A percentile compares a stretch with the other conserved stretches of the same genome.
Conservation (phyloP, 2,113 vertebrate species). For the Urocynchramus pylzowi region DNA sequence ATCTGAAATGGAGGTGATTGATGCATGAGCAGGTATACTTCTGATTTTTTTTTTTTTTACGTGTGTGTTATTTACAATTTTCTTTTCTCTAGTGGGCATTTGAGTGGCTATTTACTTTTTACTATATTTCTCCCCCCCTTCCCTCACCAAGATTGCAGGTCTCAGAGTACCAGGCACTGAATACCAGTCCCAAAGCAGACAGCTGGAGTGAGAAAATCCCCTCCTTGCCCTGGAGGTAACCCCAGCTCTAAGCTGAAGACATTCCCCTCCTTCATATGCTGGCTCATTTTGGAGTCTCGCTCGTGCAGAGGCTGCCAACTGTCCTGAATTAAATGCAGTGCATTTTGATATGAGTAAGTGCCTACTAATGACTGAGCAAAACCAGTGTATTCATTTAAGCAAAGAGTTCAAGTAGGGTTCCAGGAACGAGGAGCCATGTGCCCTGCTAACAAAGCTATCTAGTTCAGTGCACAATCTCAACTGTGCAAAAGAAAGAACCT, state of each 20-base stretch:
- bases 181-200: conserved; percentile 18
- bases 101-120: not conserved
- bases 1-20: not conserved
- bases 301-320: conserved; percentile 66
- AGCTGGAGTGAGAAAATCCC: not conserved
- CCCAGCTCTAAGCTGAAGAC: conserved; percentile 18
- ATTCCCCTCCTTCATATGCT: conserved; percentile 4
- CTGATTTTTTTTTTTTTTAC: not conserved
- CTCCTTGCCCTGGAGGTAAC: conserved; percentile 15
- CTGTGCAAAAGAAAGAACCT: conserved; percentile 22
- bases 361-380: conserved; percentile 60
- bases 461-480: conserved; percentile 25
- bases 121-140: rapidly evolving
- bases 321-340: conserved; percentile 61
- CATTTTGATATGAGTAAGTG: conserved; percentile 18
- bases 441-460: conserved; percentile 55
- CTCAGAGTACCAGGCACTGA: not conserved
- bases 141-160: not conserved
- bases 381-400: conserved; percentile 37
- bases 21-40: not conserved
- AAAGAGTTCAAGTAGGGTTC: conserved; percentile 38
- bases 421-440: not conserved
- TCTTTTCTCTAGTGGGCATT: not conserved
- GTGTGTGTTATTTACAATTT: not conserved
- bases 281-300: conserved; percentile 60